Base-by-base conservation (phyloP, 2,797 vertebrate genomes). In the Helarctos malayanus region DNA sequence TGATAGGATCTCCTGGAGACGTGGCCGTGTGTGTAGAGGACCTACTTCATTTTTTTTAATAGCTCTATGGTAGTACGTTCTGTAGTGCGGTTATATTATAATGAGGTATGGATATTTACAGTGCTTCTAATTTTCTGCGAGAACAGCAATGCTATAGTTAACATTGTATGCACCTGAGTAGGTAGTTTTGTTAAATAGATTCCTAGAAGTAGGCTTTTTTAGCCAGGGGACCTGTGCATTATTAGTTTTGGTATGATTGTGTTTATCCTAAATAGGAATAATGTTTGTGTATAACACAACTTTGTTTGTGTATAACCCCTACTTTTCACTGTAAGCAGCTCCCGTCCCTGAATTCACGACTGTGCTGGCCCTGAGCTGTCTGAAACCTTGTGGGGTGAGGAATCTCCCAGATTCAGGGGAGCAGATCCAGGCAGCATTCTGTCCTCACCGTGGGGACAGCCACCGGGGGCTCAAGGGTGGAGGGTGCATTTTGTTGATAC, bases 61-160 rank as follows among this genome's bases (percentile, higher is more conserved):
- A 91, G 35, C 41, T n/a, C 14, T 29, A 38, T 25, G 52, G 5
- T 69, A 83, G 54, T 91, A 90, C 14, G 54, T 86, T 69, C 23
- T 89, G 8, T 75, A 91, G 14, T 88, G 3, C 89, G 14, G 21
- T 95, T 94, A 59, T 57, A 38, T 76, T 90, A 57, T 93, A 92
- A 57, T 93, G 90, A 45, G 38, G 7, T 82, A 45, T 54, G 14
- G 75, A 41, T 86, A 47, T 80, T 94, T 59, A 0, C 25, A 56
- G 3, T 41, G 7, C 81, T 91, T 97, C 85, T 91, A n/a, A 91
- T 92, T 90, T 97, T 96, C 95, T 91, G 35, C 41, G 68, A 80
- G 45, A 93, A 90, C 15, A 94, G 27, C 71, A 95, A 6, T 93
- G 23, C 47, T 81, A 1, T 57, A 95, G 25, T 88, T 29, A 87